A percentile compares a stretch with the other conserved stretches of the same genome.
These are phyloP conservation scores for Patagioenas fasciata DNA, from an alignment of 2,113 vertebrate genomes.

Conservation along the genomic window DNA sequence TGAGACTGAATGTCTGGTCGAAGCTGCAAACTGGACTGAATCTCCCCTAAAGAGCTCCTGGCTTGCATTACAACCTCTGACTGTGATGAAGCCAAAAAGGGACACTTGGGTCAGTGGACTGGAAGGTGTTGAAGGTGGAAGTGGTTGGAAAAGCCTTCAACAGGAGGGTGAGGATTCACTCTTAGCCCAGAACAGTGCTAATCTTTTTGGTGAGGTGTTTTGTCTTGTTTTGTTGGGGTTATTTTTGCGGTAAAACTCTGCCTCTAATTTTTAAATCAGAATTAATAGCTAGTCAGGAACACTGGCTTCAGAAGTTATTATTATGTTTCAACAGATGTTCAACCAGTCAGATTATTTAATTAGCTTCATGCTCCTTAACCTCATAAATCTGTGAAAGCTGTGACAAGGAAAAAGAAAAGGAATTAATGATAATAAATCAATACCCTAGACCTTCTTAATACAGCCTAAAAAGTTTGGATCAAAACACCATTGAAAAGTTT, in stretches of 20 bases:
- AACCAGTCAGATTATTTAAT: conserved; percentile 57
- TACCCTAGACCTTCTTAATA: background rate
- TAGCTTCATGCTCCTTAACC: conserved; percentile 50
- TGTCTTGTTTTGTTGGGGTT: background rate
- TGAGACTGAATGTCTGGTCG: background rate
- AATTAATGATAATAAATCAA: conserved; percentile 39
- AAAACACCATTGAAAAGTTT: background rate
- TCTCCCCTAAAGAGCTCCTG: background rate
- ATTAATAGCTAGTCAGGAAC: conserved; percentile 35
- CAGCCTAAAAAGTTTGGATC: background rate
- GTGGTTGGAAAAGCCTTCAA: background rate
- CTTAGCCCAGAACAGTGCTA: background rate
- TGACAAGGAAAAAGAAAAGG: conserved; percentile 31
- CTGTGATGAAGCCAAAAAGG: background rate
- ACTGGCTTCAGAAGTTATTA: conserved; percentile 7
- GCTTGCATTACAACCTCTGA: background rate
- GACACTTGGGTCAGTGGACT: background rate
- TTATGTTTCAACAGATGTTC: conserved; percentile 57
- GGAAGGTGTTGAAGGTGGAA: background rate
- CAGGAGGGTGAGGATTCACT: background rate
- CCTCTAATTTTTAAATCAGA: conserved; percentile 28
- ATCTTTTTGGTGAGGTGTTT: background rate
- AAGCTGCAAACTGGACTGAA: background rate
- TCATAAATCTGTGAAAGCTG: conserved; percentile 46
- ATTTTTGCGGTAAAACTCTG: background rate